Percentiles rank a stretch among this genome's conserved stretches.
phyloP scores from a whole-genome alignment of 2,113 vertebrate genomes.

The Xyrauchen texanus region DNA sequence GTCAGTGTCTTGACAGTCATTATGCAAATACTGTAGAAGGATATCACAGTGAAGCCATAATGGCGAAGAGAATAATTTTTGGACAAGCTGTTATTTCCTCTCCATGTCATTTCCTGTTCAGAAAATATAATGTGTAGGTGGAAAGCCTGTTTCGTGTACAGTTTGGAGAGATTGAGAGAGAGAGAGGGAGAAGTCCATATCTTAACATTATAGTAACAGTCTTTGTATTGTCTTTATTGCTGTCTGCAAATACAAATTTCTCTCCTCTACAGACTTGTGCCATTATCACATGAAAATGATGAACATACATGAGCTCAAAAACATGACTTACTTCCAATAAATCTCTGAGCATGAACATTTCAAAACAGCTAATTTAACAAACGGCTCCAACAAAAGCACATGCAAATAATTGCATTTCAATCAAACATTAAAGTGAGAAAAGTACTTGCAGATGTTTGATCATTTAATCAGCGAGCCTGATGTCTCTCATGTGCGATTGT shows the following conservation, averaged over 20 bases:
- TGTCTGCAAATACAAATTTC: slow-evolving; percentile 5
- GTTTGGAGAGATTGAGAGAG: background rate
- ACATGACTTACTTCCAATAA: slow-evolving; percentile 10
- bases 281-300: background rate
- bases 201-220: background rate
- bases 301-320: background rate
- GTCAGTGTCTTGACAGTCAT: slow-evolving; percentile 7
- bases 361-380: slow-evolving; percentile 12
- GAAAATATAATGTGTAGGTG: no score
- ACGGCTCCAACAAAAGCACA: slow-evolving; percentile 33
- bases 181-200: background rate
- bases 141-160: no score
- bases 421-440: slow-evolving; percentile 44
- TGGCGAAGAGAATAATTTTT: background rate
- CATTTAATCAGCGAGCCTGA: slow-evolving; percentile 10
- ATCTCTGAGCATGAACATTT: background rate
- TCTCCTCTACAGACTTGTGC: background rate
- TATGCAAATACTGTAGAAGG: background rate
- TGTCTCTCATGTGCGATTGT: slow-evolving; percentile 40
- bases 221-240: background rate
- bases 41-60: background rate
- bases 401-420: slow-evolving; percentile 44
- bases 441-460: slow-evolving; percentile 46
- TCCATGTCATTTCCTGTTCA: background rate
- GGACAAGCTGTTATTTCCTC: background rate